Evolutionary conservation across 2,888 invertebrate genomes (phyloP).

Genomic region (Sthenelais limicola): DNA sequence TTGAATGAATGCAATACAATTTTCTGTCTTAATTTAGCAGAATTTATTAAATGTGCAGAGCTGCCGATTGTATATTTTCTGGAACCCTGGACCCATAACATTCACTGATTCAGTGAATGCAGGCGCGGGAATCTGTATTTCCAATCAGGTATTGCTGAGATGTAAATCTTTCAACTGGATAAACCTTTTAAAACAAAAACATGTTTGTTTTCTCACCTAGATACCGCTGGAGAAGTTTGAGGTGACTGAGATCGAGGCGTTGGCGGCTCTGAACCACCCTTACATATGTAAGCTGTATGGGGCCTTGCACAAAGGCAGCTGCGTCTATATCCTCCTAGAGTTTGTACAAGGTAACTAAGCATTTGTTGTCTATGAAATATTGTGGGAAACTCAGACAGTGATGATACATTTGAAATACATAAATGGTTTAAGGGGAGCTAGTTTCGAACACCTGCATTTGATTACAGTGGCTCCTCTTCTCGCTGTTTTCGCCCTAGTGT

Average conservation of each 20-base stretch:
- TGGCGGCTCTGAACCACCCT: slow-evolving; percentile 59
- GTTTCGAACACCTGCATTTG: no score
- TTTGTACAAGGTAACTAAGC: slow-evolving; percentile 16
- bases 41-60: no score
- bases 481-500: no score
- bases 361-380: no score
- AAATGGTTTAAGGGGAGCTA: no score
- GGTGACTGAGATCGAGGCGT: slow-evolving; percentile 60
- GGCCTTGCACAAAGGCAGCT: slow-evolving; percentile 59
- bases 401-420: no score
- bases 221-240: slow-evolving; percentile 60
- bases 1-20: not conserved
- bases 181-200: not conserved
- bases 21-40: not conserved
- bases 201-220: slow-evolving; percentile 48
- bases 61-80: no score
- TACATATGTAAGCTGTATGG: slow-evolving; percentile 62
- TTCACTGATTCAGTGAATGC: not conserved
- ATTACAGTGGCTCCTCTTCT: no score
- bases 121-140: not conserved
- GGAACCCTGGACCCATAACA: no score
- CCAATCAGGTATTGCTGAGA: not conserved
- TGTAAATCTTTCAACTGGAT: not conserved
- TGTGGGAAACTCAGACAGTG: no score
- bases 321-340: slow-evolving; percentile 55